Base-by-base conservation (phyloP, 2,797 vertebrate species). In the Clangula hyemalis region DNA sequence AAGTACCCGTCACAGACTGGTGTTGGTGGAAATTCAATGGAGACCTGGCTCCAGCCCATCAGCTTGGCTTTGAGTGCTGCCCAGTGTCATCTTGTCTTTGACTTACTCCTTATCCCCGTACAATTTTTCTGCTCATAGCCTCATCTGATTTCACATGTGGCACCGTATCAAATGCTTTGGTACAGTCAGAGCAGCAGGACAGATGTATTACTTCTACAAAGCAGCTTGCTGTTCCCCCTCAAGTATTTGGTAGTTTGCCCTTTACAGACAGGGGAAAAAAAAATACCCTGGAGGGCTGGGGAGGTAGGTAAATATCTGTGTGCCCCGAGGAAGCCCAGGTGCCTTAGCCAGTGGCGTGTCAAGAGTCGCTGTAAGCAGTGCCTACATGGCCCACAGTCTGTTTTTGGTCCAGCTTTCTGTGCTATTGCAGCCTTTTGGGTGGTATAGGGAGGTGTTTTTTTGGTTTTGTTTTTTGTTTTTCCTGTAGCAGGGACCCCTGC, bases 321-420 rank as follows among this genome's bases (percentile, higher is more conserved):
- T 66, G 28, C 9, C 14, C 13, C 16, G 20, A 32, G 3, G 39
- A 65, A 45, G 39, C 32, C 39, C 65, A 41, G 49, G 4, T 28
- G 28, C 58, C n/a, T 68, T 13, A 21, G 47, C 32, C 8, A 6
- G 22, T 7, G 10, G 6, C 3, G 19, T 22, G n/a, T 21, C 58
- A 39, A 28, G 10, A 30, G 5, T 60, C 1, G 0, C 54, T 68
- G 28, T 36, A 39, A 15, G 58, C 41, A n/a, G 10, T 41, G n/a
- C 54, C 10, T 25, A 0, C 8, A 18, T 57, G 41, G 28, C 58
- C 47, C 0, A 0, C 17, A 24, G 45, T 1, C 25, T 76, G 41
- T 53, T 11, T 53, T 38, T 38, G 13, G 8, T 51, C 53, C 11
- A 20, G 20, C 56, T 61, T 28, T 39, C 17, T 15, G 1, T 28